Percentiles rank a stretch among this genome's conserved stretches.
phyloP scores from a whole-genome alignment of 2,888 invertebrate species.

The Diaperis boleti region DNA sequence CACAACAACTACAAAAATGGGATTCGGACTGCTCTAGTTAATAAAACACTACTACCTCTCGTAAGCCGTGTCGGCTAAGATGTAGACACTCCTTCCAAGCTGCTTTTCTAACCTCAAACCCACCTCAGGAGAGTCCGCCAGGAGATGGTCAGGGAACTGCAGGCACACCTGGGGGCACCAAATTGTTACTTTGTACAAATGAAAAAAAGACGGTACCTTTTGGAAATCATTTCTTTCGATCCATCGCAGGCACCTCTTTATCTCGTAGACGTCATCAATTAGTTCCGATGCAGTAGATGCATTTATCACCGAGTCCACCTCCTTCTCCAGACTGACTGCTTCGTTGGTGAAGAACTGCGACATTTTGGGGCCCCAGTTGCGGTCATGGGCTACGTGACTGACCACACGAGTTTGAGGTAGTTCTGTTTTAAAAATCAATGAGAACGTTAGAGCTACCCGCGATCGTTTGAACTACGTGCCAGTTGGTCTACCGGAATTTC shows the following conservation, averaged over 20 bases:
- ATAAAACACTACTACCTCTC: conserved; percentile 73
- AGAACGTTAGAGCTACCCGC: neutral
- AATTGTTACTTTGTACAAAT: conserved; percentile 32
- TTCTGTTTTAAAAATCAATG: conserved; percentile 27
- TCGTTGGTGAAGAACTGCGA: conserved; percentile 70
- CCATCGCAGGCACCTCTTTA: conserved; percentile 76
- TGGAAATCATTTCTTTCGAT: conserved; percentile 74
- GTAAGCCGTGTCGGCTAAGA: conserved; percentile 92
- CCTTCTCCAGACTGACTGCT: conserved; percentile 69
- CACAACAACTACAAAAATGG: conserved; percentile 80
- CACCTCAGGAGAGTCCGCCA: conserved; percentile 77
- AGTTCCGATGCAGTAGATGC: conserved; percentile 58
- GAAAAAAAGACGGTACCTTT: conserved; percentile 69
- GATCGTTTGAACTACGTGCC: neutral
- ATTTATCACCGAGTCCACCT: conserved; percentile 59
- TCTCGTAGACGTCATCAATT: conserved; percentile 70
- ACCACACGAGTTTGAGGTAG: conserved; percentile 10
- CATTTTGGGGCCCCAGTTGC: conserved; percentile 48
- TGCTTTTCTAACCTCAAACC: conserved; percentile 68
- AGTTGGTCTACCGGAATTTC: neutral
- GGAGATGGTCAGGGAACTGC: conserved; percentile 90
- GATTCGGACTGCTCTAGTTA: neutral
- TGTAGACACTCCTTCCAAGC: conserved; percentile 76
- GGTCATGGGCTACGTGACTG: conserved; percentile 40
- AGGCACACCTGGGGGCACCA: conserved; percentile 86